Evolutionary conservation across 2,888 invertebrate genomes (phyloP), one percentile per base, ranked within the genome.

Genomic region (Melanostoma scalare): DNA sequence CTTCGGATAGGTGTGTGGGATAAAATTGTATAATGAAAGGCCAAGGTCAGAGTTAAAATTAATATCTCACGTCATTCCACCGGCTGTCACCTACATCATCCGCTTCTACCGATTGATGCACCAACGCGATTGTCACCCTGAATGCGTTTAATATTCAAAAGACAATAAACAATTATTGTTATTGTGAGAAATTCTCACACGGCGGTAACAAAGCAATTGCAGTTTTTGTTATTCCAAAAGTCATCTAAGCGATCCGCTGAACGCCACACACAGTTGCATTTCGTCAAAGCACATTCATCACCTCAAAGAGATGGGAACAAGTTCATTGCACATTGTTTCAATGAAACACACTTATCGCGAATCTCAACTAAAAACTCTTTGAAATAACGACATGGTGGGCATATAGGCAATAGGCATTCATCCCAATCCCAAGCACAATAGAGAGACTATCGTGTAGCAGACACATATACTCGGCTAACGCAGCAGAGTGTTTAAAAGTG

Each of bases 251-350:
- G 48, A 55, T 55, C 40, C 35, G 9, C 68, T 35, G 52, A 20
- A 20, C 20, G 20, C 20, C 20, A 20, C 68, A 42, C 33, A 63
- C 53, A 69, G 56, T 73, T 55, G 63, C 55, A 73, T 63, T 65
- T 36, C 9, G 53, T 35, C 61, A 60, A 58, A 52, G 35, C 10
- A 36, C 65, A 52, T 40, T 56, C 60, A 36, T 35, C 53, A 55
- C 38, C 40, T n/a, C 35, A 10, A 55, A 35, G 31, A 31, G 65
- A 63, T 69, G 76, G 50, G 69, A 77, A 77, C 48, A 63, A 77
- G 71, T 77, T 63, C 69, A 77, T 77, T 77, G 71, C 36, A 71
- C 71, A 77, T 71, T 77, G 63, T 71, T 71, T 20, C 40, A 76
- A 35, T 4, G 8, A 3, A 42, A 61, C 6, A 42, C 31, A 44